Evolutionary conservation across 2,797 vertebrate genomes (phyloP).

Genomic region (Chelmon rostratus): DNA sequence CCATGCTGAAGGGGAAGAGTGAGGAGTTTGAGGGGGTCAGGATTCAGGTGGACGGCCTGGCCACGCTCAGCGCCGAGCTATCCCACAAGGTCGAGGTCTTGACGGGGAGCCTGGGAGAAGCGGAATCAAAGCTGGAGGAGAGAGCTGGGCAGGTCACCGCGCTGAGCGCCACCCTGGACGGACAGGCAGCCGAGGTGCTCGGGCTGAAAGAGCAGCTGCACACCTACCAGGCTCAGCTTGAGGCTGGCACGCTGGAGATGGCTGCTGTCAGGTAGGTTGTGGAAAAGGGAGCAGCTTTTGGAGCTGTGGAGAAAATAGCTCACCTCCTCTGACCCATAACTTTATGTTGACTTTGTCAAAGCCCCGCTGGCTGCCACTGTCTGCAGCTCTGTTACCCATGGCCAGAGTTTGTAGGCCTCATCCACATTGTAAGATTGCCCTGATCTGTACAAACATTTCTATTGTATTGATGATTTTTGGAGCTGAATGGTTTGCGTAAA

Average conservation of each 20-base stretch:
- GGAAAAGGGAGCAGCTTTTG: constrained; percentile 22
- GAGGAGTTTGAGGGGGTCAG: constrained; percentile 70
- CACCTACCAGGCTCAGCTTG: constrained; percentile 59
- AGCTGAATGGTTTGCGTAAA: constrained; percentile 36
- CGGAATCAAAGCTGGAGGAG: constrained; percentile 61
- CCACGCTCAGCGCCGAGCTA: constrained; percentile 37
- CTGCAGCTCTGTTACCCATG: constrained; percentile 41
- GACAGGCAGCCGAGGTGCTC: constrained; percentile 62
- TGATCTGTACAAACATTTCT: constrained; percentile 54
- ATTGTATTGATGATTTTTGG: constrained; percentile 30
- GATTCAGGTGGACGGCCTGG: constrained; percentile 69
- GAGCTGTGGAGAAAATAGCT: constrained; percentile 66
- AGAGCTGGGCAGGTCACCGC: constrained; percentile 22
- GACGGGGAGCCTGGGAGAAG: constrained; percentile 46
- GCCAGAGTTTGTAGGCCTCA: constrained; percentile 27
- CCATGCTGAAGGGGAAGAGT: constrained; percentile 53
- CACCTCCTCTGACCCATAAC: constrained; percentile 73
- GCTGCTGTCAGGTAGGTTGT: constrained; percentile 72
- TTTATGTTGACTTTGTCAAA: constrained; percentile 74
- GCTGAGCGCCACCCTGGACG: constrained; percentile 57
- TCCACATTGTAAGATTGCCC: constrained; percentile 36
- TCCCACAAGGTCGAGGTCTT: constrained; percentile 64
- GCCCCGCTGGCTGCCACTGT: constrained; percentile 61
- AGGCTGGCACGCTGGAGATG: constrained; percentile 63
- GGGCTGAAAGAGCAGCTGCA: constrained; percentile 66